Evolutionary conservation across 2,113 vertebrate species (phyloP).

Genomic region (Progne subis): DNA sequence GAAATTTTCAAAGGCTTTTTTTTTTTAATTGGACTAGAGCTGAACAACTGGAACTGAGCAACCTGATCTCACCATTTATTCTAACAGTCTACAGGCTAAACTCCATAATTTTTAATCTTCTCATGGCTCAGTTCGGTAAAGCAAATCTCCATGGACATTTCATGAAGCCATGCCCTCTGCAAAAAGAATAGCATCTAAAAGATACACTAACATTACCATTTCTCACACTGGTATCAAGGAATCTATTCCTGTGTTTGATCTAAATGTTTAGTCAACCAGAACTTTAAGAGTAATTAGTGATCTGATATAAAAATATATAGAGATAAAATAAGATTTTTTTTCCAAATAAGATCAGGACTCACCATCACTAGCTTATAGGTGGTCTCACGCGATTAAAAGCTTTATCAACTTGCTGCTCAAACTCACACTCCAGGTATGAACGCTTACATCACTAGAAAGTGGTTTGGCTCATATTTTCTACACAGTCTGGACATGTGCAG

Average conservation of each 20-base stretch:
- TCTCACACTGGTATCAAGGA: not conserved
- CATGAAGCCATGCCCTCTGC: not conserved
- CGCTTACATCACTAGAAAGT: not conserved
- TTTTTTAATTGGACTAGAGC: not conserved
- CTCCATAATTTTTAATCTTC: not conserved
- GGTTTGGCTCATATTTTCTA: not conserved
- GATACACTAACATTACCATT: not conserved
- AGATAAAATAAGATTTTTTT: not conserved
- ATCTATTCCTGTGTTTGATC: not conserved
- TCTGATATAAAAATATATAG: not conserved
- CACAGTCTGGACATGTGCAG: not conserved
- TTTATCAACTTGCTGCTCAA: not conserved
- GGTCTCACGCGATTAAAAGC: not conserved
- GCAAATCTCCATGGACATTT: not conserved
- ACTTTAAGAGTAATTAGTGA: not conserved
- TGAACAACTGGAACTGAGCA: not conserved
- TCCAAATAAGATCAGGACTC: not conserved
- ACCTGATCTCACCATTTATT: not conserved
- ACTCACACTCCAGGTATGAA: not conserved
- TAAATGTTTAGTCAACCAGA: not conserved
- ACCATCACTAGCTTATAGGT: not conserved
- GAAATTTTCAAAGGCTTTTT: not conserved
- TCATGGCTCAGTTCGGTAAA: not conserved
- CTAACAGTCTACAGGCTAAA: not conserved
- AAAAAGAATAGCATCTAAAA: not conserved